Evolutionary conservation across 2,888 invertebrate species (phyloP).

Genomic region (Drosophila melanosoma): DNA sequence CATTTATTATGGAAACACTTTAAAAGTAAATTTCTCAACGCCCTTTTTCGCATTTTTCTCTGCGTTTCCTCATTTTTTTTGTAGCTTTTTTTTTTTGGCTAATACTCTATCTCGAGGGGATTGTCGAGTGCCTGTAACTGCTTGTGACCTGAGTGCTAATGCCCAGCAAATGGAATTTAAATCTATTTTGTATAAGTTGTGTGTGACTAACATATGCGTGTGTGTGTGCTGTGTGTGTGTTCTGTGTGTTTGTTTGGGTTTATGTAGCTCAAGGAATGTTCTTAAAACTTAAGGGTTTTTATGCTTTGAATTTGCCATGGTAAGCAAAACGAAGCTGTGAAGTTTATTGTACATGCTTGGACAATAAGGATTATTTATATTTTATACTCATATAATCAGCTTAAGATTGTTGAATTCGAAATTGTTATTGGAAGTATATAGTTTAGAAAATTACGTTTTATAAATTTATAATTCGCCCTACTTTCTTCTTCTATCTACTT

Average conservation of each 20-base stretch:
- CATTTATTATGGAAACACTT: constrained; percentile 76
- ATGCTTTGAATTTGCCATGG: constrained; percentile 7
- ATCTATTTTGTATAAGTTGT: constrained; percentile 75
- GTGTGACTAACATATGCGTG: constrained; percentile 57
- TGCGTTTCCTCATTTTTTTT: constrained; percentile 1
- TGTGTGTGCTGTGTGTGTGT: constrained; percentile 53
- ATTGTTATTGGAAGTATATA: not conserved
- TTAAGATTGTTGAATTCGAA: not conserved
- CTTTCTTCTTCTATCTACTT: too few species aligned
- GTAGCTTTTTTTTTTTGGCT: constrained; percentile 11
- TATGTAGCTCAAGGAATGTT: constrained; percentile 34
- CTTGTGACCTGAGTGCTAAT: constrained; percentile 77
- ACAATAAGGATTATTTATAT: not conserved
- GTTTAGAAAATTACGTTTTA: not conserved
- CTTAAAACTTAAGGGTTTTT: constrained; percentile 28
- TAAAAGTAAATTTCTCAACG: constrained; percentile 75
- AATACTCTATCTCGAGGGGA: constrained; percentile 55
- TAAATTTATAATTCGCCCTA: not conserved
- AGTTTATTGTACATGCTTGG: not conserved
- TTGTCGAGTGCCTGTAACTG: constrained; percentile 52
- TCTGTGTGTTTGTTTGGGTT: constrained; percentile 10
- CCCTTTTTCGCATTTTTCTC: constrained; percentile 50
- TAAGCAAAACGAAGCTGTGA: not conserved
- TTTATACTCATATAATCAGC: not conserved
- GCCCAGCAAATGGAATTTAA: constrained; percentile 76